Percentiles rank a stretch among this genome's conserved stretches.
phyloP scores from a whole-genome alignment of 2,797 vertebrate species.

The Chaetodon trifasciatus region DNA sequence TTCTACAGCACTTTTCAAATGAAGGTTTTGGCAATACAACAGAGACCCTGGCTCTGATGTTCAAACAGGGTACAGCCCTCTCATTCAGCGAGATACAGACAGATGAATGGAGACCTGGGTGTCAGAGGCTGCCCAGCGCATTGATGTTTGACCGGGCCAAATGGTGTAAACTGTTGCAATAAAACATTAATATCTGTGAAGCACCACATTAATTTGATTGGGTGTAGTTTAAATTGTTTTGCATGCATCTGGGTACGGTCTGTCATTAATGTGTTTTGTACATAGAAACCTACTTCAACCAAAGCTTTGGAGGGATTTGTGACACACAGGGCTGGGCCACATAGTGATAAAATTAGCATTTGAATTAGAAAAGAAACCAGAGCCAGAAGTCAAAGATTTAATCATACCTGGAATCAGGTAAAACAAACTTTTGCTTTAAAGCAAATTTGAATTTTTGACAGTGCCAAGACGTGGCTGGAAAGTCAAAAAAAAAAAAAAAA shows the following conservation, averaged over 20 bases:
- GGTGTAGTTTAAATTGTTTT: conserved; percentile 56
- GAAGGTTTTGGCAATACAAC: conserved; percentile 50
- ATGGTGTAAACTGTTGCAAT: conserved; percentile 71
- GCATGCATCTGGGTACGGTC: conserved; percentile 61
- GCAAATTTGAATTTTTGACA: background rate
- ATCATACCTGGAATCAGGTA: background rate
- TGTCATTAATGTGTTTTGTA: conserved; percentile 54
- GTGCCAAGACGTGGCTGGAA: background rate
- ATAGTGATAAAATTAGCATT: background rate
- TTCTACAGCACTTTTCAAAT: conserved; percentile 42
- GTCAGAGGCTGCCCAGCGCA: conserved; percentile 7
- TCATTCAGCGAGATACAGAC: conserved; percentile 29
- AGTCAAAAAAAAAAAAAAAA: background rate
- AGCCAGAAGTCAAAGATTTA: conserved; percentile 5
- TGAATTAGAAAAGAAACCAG: background rate
- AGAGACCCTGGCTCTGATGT: conserved; percentile 21
- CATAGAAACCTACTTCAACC: conserved; percentile 68
- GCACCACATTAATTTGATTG: conserved; percentile 34
- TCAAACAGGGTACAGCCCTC: conserved; percentile 19
- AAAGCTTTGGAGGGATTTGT: conserved; percentile 65
- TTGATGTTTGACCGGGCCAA: conserved; percentile 11
- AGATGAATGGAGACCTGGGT: background rate
- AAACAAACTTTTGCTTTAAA: background rate
- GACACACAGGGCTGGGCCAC: conserved; percentile 31
- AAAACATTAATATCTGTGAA: conserved; percentile 64